Conservation (phyloP, 1,140 invertebrate genomes). For the Drosophila parabipectinata region DNA sequence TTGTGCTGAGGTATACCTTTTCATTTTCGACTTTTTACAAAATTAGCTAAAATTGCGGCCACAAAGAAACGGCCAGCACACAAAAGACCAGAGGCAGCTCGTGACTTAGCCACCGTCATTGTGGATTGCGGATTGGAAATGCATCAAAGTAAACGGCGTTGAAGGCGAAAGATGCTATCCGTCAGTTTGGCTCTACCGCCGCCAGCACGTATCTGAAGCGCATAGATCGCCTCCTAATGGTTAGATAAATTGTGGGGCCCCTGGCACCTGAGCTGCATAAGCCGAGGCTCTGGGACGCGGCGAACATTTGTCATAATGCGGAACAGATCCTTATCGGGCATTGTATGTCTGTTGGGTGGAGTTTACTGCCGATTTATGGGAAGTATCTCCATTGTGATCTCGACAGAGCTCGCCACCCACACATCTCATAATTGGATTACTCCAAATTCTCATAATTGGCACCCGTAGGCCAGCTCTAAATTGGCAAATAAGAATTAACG, state of each 20-base stretch:
- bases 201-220: conserved; percentile 61
- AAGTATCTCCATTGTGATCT: conserved; percentile 20
- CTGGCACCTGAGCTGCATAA: conserved; percentile 71
- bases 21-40: conserved; percentile 22
- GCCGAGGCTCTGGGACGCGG: conserved; percentile 10
- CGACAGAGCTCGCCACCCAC: conserved; percentile 16
- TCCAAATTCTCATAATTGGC: conserved; percentile 58
- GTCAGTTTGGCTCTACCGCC: conserved; percentile 29
- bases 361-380: conserved; percentile 17
- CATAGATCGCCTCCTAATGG: conserved; percentile 67
- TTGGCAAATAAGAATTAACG: conserved; percentile 63
- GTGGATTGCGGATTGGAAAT: conserved; percentile 53
- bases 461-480: conserved; percentile 44
- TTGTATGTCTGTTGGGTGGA: conserved; percentile 10
- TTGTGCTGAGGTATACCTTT: conserved; percentile 15
- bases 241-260: conserved; percentile 50
- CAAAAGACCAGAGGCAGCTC: conserved; percentile 59
- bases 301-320: conserved; percentile 74
- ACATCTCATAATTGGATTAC: conserved; percentile 35
- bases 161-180: conserved; percentile 69
- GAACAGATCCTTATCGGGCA: conserved; percentile 48
- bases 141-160: conserved; percentile 54
- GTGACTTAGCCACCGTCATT: conserved; percentile 54
- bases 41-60: conserved; percentile 61
- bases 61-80: conserved; percentile 25